These are phyloP conservation scores for Euclidia mi DNA, from an alignment of 2,888 invertebrate species.

Conservation along the genomic window DNA sequence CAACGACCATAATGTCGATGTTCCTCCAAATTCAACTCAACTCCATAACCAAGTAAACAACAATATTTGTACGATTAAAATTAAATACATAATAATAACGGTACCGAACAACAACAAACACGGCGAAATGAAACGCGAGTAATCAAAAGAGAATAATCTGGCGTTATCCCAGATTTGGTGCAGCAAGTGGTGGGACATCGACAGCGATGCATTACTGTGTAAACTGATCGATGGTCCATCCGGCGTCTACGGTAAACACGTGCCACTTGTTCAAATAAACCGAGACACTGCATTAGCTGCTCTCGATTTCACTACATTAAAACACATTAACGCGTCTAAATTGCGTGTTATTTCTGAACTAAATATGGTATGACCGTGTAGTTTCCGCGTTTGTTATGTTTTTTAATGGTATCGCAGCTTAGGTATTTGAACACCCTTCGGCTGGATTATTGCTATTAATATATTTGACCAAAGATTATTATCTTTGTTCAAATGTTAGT, in stretches of 20 bases:
- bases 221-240: slow-evolving; percentile 88
- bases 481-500: too few species aligned
- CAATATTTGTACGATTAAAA: not conserved
- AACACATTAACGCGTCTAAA: slow-evolving; percentile 88
- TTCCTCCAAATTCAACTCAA: too few species aligned
- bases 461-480: too few species aligned
- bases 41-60: too few species aligned
- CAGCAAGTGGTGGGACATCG: slow-evolving; percentile 77
- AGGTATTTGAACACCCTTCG: too few species aligned
- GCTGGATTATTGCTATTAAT: too few species aligned
- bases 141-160: slow-evolving; percentile 47
- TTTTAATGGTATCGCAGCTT: too few species aligned
- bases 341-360: slow-evolving; percentile 82
- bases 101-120: slow-evolving; percentile 16
- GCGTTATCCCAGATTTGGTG: slow-evolving; percentile 50
- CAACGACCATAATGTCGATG: too few species aligned
- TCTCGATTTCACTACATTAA: slow-evolving; percentile 89
- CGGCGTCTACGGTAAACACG: slow-evolving; percentile 86
- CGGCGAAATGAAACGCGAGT: slow-evolving; percentile 23
- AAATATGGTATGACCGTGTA: slow-evolving; percentile 63
- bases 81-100: slow-evolving; percentile 7
- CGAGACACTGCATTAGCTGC: slow-evolving; percentile 84
- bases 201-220: slow-evolving; percentile 86
- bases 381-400: slow-evolving; percentile 45
- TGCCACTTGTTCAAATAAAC: slow-evolving; percentile 90